phyloP scores from a whole-genome alignment of 2,113 vertebrate species.

The Rhagologus leucostigma region DNA sequence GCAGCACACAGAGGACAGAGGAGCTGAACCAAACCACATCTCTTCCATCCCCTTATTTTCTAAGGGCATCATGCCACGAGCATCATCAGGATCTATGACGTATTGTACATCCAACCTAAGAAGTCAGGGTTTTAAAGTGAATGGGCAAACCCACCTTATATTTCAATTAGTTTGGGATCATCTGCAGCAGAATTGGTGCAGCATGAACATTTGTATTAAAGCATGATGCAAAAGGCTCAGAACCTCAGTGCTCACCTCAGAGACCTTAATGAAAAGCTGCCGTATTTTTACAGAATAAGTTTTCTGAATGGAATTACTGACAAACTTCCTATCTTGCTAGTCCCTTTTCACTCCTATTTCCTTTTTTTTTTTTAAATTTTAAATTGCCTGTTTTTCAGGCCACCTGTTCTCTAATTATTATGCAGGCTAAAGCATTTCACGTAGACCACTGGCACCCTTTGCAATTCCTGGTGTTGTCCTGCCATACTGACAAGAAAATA shows the following conservation, averaged over 20 bases:
- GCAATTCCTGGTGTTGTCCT: not conserved
- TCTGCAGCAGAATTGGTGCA: not conserved
- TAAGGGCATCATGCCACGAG: not conserved
- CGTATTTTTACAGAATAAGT: not conserved
- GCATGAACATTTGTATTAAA: not conserved
- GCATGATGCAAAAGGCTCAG: not conserved
- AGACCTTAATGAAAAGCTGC: not conserved
- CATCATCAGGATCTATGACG: not conserved
- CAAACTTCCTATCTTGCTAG: not conserved
- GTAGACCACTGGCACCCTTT: not conserved
- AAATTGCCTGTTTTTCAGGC: not conserved
- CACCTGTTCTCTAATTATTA: not conserved
- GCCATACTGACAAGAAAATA: not conserved
- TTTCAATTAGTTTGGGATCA: not conserved
- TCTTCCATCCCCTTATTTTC: not conserved
- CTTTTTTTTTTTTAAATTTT: not conserved
- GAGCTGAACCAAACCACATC: not conserved
- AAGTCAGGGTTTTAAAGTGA: not conserved
- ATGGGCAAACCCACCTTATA: accelerated
- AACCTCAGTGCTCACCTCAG: not conserved
- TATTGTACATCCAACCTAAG: not conserved
- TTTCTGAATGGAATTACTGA: not conserved
- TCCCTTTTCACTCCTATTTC: not conserved
- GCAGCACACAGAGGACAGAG: not conserved
- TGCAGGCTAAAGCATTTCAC: not conserved